A percentile compares a stretch with the other conserved stretches of the same genome.
Conservation (phyloP, 2,113 vertebrate genomes). For the Theropithecus gelada region DNA sequence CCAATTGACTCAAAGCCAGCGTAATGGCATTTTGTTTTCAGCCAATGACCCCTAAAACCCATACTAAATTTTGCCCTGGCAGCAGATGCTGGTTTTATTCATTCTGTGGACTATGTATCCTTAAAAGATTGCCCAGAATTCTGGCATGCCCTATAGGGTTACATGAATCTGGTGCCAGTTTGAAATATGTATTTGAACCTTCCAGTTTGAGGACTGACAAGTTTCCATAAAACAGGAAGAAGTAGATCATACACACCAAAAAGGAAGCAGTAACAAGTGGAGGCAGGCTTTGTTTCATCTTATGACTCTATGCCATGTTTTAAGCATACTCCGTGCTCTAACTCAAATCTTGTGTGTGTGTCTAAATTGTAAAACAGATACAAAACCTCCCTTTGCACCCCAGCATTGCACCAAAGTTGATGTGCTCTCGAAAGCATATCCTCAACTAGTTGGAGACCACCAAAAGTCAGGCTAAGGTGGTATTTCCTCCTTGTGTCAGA, state of each 20-base stretch:
- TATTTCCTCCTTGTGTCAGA: background rate
- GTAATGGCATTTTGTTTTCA: background rate
- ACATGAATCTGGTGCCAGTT: background rate
- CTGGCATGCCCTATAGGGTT: background rate
- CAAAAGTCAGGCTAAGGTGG: background rate
- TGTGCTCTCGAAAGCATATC: background rate
- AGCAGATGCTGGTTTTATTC: background rate
- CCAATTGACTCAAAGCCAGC: background rate
- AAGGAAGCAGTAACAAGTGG: background rate
- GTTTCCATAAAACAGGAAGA: background rate
- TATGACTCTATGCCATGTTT: background rate
- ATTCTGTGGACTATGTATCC: background rate
- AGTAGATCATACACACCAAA: background rate
- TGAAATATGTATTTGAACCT: background rate
- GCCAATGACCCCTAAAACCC: background rate
- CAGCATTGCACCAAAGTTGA: background rate
- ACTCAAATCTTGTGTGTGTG: background rate
- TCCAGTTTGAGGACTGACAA: background rate
- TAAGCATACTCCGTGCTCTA: background rate
- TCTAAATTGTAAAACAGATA: background rate
- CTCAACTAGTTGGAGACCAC: background rate
- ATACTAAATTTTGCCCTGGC: background rate
- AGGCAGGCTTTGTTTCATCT: background rate
- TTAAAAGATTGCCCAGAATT: background rate
- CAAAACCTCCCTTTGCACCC: background rate